Conservation (phyloP, 2,113 vertebrate species). For the Colistium nudipinnis region DNA sequence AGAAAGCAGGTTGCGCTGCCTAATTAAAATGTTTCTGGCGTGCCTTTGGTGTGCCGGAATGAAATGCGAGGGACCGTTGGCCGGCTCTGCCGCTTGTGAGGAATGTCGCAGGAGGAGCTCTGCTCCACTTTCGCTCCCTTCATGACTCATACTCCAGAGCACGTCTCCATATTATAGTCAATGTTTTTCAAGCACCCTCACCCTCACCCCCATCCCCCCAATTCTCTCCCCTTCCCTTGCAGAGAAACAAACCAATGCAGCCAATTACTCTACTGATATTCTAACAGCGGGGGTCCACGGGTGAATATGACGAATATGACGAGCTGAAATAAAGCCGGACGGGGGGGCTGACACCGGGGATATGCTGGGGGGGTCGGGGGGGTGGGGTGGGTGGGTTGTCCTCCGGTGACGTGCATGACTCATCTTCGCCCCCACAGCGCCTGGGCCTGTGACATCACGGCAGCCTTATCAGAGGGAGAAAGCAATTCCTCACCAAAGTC, state of each 20-base stretch:
- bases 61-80: constrained; percentile 17
- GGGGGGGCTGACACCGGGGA: constrained; percentile 27
- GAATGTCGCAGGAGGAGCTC: constrained; percentile 33
- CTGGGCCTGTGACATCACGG: constrained; percentile 66
- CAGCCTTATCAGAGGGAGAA: constrained; percentile 43
- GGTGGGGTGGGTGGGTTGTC: constrained; percentile 10
- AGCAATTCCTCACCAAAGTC: constrained; percentile 53
- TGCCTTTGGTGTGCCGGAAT: constrained; percentile 5
- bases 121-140: constrained; percentile 1
- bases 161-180: constrained; percentile 41
- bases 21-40: constrained; percentile 30
- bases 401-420: constrained; percentile 65
- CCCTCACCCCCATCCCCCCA: neutral
- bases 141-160: constrained; percentile 60
- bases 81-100: constrained; percentile 1
- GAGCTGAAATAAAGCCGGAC: constrained; percentile 37
- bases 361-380: neutral
- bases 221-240: neutral
- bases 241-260: constrained; percentile 26
- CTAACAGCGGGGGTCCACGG: constrained; percentile 19
- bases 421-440: constrained; percentile 57
- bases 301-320: constrained; percentile 26
- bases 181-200: constrained; percentile 38
- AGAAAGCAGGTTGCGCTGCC: neutral
- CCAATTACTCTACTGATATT: constrained; percentile 47